Base-by-base conservation (phyloP, 2,888 invertebrate species). In the Coremacera marginata region DNA sequence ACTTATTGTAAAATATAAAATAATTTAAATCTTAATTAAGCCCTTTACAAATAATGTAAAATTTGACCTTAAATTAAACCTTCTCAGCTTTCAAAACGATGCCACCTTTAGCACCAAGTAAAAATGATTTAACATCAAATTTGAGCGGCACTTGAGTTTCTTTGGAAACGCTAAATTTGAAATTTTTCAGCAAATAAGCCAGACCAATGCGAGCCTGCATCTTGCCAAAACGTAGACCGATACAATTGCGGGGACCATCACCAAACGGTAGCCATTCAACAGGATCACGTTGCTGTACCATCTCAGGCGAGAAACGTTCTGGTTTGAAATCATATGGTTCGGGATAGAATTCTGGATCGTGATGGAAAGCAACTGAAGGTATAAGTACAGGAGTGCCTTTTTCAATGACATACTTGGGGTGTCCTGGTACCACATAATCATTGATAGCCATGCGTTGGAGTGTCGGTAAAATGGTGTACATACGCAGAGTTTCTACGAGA, bases 311-410 rank as follows among this genome's bases (percentile, higher is more conserved):
- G 84, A 93, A 93, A 80, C 93, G 89, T 2, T 93, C 92, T 0
- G 93, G 93, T 74, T 92, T 90, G 76, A 93, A 93, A 49, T 88
- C 90, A 2, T 91, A 89, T 0, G 94, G 93, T 1, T 93, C 89
- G 0, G 89, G 89, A 80, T 89, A 91, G 27, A 88, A 82, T 8
- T 88, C 81, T 2, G 88, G 86, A 80, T 93, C 92, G 84, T 90
- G 90, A 74, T 93, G 93, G 80, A 92, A 90, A 0, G 91, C 90
- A 77, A 90, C 89, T 8, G 82, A 82, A 0, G 88, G 88, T 22
- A 87, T 79, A 0, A 86, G 4, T 0, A 86, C 57, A 0, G 80
- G 79, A 0, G 81, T 82, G 5, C 82, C 86, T 37, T 90, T 89
- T 57, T 91, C 90, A 70, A 92, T 90, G 0, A 89, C 84, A 70